phyloP scores from a whole-genome alignment of 1,140 invertebrate genomes.

The Drosophila sucinea region DNA sequence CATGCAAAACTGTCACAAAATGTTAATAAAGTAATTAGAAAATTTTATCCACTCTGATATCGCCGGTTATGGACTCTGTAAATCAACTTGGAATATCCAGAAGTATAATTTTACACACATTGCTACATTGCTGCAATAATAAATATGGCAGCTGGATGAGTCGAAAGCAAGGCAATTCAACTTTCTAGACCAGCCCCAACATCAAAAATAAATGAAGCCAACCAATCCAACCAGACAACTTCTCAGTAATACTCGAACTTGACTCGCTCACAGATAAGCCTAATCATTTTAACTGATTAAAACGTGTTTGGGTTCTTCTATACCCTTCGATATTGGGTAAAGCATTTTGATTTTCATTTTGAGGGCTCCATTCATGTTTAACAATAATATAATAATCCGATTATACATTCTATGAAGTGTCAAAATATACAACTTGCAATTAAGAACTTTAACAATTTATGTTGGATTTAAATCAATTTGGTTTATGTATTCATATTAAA shows the following conservation, averaged over 20 bases:
- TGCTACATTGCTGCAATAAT: neutral
- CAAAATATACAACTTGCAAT: neutral
- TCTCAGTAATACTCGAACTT: constrained; percentile 1
- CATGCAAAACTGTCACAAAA: constrained; percentile 57
- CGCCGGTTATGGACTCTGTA: constrained; percentile 9
- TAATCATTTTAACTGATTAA: constrained; percentile 6
- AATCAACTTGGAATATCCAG: constrained; percentile 22
- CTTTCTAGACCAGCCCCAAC: neutral
- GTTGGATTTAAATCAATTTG: neutral
- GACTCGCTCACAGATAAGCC: constrained; percentile 9
- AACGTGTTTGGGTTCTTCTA: neutral
- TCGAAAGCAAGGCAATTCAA: constrained; percentile 9
- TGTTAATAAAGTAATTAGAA: constrained; percentile 63
- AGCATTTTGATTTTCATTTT: neutral
- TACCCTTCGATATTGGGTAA: neutral
- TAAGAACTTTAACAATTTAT: neutral
- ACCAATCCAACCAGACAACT: constrained; percentile 3
- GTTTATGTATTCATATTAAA: neutral
- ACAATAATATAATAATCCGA: neutral
- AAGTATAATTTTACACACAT: neutral
- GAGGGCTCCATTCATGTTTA: neutral
- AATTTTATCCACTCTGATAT: constrained; percentile 7
- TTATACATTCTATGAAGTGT: neutral
- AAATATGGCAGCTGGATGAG: constrained; percentile 16
- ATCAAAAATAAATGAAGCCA: neutral